Base-by-base conservation (phyloP, 2,113 vertebrate species). In the Salminus brasiliensis region DNA sequence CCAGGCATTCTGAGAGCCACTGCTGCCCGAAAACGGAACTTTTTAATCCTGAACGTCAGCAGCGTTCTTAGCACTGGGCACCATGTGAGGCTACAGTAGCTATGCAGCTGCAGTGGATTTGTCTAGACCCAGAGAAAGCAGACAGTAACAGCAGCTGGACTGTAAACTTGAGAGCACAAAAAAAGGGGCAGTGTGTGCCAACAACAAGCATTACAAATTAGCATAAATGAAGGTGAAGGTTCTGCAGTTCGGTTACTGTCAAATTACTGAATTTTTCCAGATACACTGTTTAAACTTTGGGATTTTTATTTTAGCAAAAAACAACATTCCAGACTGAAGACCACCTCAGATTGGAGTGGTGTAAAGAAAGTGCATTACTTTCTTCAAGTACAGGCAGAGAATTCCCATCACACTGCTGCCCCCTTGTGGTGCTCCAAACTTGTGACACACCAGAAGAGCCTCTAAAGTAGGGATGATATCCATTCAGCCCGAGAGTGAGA, bases 321-420 rank as follows among this genome's bases (percentile, higher is more conserved):
- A 63, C 29, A 29, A 60, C 15, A 10, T 60, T 30, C 27, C 15
- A 16, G 12, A 62, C 60, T 63, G 60, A 29, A 34, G 30, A 34
- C 29, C 41, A 70, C 25, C 15, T 47, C 45, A 71, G 49, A 32
- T 36, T 63, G 39, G 29, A 27, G 52, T 25, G n/a, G 25, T 57
- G 30, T 18, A n/a, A 30, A 27, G 7, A 5, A 10, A 62, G 1
- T n/a, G n/a, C n/a, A n/a, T n/a, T n/a, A n/a, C 21, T 47, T 49
- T 32, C 67, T 36, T 57, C 34, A 41, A 18, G 7, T 32, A 39
- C 39, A 32, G 52, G 30, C 5, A 72, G 43, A 23, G 27, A 12
- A 81, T 72, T 78, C 47, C 32, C 3, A 85, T 94, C 62, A 89
- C 95, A 92, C 91, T 98, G 95, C 96, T 97, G 94, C 95, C 94